These are phyloP conservation scores for Nymphalis io DNA, from an alignment of 1,140 invertebrate genomes.

Conservation along the genomic window DNA sequence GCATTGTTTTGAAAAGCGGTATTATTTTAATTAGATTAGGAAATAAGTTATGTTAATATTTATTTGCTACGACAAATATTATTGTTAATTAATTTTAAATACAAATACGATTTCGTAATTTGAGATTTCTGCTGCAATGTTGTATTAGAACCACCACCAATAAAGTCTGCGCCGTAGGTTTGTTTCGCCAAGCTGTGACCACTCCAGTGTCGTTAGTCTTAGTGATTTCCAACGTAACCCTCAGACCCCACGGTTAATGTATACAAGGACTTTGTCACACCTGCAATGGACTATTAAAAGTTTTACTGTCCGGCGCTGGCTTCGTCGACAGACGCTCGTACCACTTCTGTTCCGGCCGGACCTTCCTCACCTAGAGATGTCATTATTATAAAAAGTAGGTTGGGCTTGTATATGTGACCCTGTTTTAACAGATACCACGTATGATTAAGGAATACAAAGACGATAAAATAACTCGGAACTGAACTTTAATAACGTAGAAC, in stretches of 20 bases:
- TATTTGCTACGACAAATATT: neutral
- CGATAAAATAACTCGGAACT: too few species aligned
- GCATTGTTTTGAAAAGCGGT: neutral
- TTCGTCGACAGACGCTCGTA: slow-evolving; percentile 71
- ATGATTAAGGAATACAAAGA: neutral
- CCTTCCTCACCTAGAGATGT: slow-evolving; percentile 58
- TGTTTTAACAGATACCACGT: neutral
- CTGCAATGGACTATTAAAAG: slow-evolving; percentile 60
- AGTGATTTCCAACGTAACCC: neutral
- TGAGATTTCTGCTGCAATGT: too few species aligned
- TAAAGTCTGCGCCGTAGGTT: neutral
- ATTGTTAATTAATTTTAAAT: too few species aligned
- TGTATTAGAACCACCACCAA: slow-evolving; percentile 15
- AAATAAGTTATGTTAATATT: neutral
- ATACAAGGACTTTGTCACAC: slow-evolving; percentile 47
- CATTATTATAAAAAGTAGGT: slow-evolving; percentile 1
- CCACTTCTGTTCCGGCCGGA: slow-evolving; percentile 62
- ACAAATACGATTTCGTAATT: too few species aligned
- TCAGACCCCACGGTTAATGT: slow-evolving; percentile 41
- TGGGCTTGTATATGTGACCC: neutral
- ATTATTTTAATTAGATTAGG: neutral
- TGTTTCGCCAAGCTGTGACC: slow-evolving; percentile 1
- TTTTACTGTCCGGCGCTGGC: slow-evolving; percentile 52
- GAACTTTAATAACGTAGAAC: neutral
- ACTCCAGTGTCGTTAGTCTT: neutral